Evolutionary conservation across 1,140 invertebrate genomes (phyloP).

Genomic region (Temnothorax nylanderi): DNA sequence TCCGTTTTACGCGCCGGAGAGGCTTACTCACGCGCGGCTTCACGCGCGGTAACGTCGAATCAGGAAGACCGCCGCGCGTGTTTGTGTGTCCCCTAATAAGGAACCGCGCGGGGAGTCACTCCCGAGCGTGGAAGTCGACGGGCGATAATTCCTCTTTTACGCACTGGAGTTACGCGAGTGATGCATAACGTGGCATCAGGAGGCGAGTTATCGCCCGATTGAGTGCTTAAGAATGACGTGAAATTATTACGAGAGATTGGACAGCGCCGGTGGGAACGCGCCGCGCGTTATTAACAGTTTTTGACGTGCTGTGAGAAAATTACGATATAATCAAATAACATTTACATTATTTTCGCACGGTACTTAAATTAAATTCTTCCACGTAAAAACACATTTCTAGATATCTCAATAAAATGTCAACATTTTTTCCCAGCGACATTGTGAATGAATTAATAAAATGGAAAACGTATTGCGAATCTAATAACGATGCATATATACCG

Average conservation of each 20-base stretch:
- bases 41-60: slow-evolving; percentile 13
- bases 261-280: background rate
- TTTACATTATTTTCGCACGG: background rate
- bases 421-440: too few relatives aligned
- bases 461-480: background rate
- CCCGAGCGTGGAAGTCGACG: background rate
- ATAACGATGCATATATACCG: slow-evolving; percentile 19
- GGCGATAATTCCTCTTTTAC: slow-evolving; percentile 32
- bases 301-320: background rate
- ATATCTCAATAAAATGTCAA: background rate
- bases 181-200: background rate
- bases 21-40: background rate
- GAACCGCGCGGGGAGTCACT: background rate
- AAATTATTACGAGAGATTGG: background rate
- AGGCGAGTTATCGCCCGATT: slow-evolving; percentile 3
- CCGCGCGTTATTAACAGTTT: background rate
- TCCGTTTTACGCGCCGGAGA: slow-evolving; percentile 6
- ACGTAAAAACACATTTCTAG: background rate
- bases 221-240: slow-evolving; percentile 21
- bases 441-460: background rate
- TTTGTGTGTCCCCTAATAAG: slow-evolving; percentile 26
- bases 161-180: slow-evolving; percentile 17
- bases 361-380: background rate
- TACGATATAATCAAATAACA: background rate
- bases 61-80: background rate